Percentiles rank a stretch among this genome's conserved stretches.
Evolutionary conservation across 2,113 vertebrate genomes (phyloP).

Genomic region (Dascyllus trimaculatus): DNA sequence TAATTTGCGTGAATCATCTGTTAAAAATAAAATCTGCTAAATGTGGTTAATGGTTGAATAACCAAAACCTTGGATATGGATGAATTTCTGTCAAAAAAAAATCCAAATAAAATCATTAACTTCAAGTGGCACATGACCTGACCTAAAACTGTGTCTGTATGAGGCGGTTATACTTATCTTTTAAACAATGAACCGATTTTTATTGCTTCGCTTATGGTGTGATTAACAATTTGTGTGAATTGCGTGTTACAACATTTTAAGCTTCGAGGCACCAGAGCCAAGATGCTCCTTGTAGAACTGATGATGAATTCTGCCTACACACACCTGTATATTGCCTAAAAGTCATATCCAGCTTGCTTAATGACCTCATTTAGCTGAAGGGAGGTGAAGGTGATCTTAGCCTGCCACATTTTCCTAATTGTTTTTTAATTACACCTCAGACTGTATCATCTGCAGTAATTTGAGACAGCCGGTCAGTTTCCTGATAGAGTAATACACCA

Average conservation of each 20-base stretch:
- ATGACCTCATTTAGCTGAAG: conserved; percentile 85
- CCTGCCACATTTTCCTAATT: conserved; percentile 88
- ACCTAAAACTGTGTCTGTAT: too few species aligned
- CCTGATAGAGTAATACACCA: conserved; percentile 82
- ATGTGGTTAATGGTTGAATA: background rate
- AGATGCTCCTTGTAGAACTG: conserved; percentile 2
- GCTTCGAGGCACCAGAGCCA: conserved; percentile 14
- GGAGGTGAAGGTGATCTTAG: conserved; percentile 84
- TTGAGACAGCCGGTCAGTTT: conserved; percentile 87
- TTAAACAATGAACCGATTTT: background rate
- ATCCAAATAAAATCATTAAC: too few species aligned
- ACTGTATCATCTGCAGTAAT: conserved; percentile 89
- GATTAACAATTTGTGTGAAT: background rate
- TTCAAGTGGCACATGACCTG: too few species aligned
- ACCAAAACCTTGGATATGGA: background rate
- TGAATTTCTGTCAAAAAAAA: too few species aligned
- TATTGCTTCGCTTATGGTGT: background rate
- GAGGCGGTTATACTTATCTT: too few species aligned
- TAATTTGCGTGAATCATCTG: conserved; percentile 2
- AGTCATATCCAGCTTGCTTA: conserved; percentile 86
- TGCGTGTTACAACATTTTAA: background rate
- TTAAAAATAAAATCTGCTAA: background rate
- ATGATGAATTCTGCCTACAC: conserved; percentile 62
- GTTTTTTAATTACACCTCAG: conserved; percentile 90
- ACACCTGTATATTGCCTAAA: conserved; percentile 78